phyloP scores from a whole-genome alignment of 2,113 vertebrate species.

The Antechinus flavipes region DNA sequence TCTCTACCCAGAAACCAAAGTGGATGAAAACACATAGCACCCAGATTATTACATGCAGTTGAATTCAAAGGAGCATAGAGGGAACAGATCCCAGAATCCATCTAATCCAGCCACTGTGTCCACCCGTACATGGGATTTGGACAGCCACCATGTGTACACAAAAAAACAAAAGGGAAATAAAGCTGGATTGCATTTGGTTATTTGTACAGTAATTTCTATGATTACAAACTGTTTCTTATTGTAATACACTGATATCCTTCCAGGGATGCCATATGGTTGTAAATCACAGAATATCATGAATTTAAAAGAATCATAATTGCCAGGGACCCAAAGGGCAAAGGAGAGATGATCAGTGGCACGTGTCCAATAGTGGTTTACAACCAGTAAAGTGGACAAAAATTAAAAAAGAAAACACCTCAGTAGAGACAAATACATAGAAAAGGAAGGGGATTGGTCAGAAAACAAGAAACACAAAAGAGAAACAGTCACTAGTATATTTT shows the following conservation, averaged over 20 bases:
- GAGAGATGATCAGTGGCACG: neutral
- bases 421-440: neutral
- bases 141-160: neutral
- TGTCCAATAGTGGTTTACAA: neutral
- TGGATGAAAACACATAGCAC: neutral
- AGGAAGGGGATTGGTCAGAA: neutral
- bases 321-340: neutral
- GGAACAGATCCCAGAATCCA: neutral
- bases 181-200: neutral
- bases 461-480: neutral
- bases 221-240: neutral
- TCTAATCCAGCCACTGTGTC: neutral
- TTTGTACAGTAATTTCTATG: neutral
- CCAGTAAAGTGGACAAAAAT: neutral
- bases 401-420: neutral
- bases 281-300: neutral
- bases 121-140: neutral
- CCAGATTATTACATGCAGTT: neutral
- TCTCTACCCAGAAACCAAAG: neutral
- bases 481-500: neutral
- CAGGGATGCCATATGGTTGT: neutral
- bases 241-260: neutral
- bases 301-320: neutral
- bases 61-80: neutral
- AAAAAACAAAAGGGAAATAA: neutral